Evolutionary conservation across 1,140 invertebrate genomes (phyloP).

Genomic region (Sarcophaga bullata): DNA sequence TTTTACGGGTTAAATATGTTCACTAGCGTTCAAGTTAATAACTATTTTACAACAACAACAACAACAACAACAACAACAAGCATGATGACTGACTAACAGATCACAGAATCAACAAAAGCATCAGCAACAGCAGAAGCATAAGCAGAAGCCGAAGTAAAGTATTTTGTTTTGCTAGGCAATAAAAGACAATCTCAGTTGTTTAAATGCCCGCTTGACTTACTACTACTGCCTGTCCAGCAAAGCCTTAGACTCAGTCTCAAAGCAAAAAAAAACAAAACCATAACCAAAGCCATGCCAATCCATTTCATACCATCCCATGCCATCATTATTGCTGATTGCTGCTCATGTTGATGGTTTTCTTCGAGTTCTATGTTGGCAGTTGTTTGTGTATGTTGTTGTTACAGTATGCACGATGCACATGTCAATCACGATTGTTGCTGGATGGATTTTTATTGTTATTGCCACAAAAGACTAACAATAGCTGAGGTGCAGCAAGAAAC

Average conservation of each 20-base stretch:
- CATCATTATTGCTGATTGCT: background rate
- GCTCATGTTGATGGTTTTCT: background rate
- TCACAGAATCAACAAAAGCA: no score
- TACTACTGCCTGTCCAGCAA: background rate
- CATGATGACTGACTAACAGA: background rate
- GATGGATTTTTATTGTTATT: slow-evolving; percentile 42
- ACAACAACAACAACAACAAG: background rate
- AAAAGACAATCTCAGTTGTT: background rate
- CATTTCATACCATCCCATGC: background rate
- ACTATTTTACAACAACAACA: background rate
- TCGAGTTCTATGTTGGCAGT: background rate
- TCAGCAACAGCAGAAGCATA: no score
- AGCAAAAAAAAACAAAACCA: no score
- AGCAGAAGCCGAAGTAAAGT: background rate
- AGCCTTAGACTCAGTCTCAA: no score
- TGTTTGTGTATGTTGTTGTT: background rate
- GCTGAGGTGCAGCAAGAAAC: background rate
- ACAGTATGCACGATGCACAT: slow-evolving; percentile 21
- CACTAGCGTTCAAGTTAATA: slow-evolving; percentile 24
- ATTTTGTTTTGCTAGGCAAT: background rate
- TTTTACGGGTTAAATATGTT: slow-evolving; percentile 14
- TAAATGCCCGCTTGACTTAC: background rate
- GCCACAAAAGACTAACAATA: slow-evolving; percentile 3
- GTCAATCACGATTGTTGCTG: slow-evolving; percentile 41
- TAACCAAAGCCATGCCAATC: background rate